Conservation (phyloP, 2,113 vertebrate genomes). For the Hemicordylus capensis region DNA sequence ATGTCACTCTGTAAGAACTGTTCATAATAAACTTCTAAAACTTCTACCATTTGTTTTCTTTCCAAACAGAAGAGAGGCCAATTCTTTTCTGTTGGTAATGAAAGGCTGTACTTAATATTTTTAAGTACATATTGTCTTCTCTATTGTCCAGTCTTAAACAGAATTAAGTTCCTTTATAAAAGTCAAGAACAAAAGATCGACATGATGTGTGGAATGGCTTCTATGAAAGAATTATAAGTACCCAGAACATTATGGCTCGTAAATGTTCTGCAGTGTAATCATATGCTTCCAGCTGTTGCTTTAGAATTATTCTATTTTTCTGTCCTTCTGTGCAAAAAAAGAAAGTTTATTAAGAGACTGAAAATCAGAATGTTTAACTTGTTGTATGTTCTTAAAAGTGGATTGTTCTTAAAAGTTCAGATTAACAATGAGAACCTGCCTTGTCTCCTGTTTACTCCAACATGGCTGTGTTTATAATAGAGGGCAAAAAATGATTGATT, state of each 20-base stretch:
- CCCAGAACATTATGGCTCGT: not conserved
- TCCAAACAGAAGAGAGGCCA: not conserved
- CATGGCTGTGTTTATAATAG: conserved; percentile 13
- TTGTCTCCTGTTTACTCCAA: not conserved
- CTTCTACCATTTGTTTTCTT: conserved; percentile 26
- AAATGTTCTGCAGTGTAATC: not conserved
- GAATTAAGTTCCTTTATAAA: conserved; percentile 24
- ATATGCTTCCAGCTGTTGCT: not conserved
- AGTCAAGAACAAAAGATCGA: conserved; percentile 20
- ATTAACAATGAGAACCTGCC: not conserved
- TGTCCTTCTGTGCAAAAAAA: not conserved
- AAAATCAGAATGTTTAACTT: not conserved
- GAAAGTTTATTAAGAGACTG: not conserved
- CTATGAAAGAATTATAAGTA: not conserved
- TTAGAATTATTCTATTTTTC: too few species aligned
- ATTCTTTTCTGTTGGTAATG: not conserved
- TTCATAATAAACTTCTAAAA: conserved; percentile 37
- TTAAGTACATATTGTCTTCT: conserved; percentile 2
- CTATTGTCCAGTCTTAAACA: conserved; percentile 16
- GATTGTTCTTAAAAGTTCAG: rapidly evolving
- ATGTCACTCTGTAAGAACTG: not conserved
- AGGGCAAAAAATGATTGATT: rapidly evolving
- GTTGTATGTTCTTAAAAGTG: too few species aligned
- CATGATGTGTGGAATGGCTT: not conserved
- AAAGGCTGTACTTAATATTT: not conserved